phyloP scores from a whole-genome alignment of 1,140 invertebrate species.

The Littorina saxatilis region DNA sequence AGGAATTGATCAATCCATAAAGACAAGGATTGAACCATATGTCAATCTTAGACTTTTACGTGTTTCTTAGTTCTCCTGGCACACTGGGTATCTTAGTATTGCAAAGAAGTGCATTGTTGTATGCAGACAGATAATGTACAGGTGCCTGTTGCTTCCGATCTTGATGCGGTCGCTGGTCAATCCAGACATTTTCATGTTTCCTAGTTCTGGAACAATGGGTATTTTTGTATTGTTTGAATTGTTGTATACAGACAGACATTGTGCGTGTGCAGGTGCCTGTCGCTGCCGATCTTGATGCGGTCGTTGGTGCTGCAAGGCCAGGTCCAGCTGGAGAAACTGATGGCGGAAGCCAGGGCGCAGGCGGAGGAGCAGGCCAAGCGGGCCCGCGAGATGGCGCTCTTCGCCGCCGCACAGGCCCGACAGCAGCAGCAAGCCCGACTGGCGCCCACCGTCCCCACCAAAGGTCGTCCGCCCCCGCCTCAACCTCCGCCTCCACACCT shows the following conservation, averaged over 20 bases:
- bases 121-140: too few species aligned
- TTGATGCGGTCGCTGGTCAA: slow-evolving; percentile 87
- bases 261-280: slow-evolving; percentile 83
- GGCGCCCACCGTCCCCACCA: slow-evolving; percentile 43
- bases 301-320: slow-evolving; percentile 82
- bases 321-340: slow-evolving; percentile 60
- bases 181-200: too few species aligned
- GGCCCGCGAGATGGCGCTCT: slow-evolving; percentile 6
- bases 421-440: slow-evolving; percentile 41
- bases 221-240: slow-evolving; percentile 18
- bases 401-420: slow-evolving; percentile 14
- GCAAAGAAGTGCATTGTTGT: too few species aligned
- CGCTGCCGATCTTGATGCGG: slow-evolving; percentile 92
- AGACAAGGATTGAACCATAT: too few species aligned
- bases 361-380: slow-evolving; percentile 32
- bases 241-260: too few species aligned
- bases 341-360: slow-evolving; percentile 42
- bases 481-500: slow-evolving; percentile 41
- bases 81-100: slow-evolving; percentile 6
- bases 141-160: slow-evolving; percentile 92
- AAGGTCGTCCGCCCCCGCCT: slow-evolving; percentile 44
- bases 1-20: too few species aligned
- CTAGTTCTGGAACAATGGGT: neutral
- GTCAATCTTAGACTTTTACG: too few species aligned
- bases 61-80: neutral